Evolutionary conservation across 2,888 invertebrate genomes (phyloP).

Genomic region (Penaeus monodon): DNA sequence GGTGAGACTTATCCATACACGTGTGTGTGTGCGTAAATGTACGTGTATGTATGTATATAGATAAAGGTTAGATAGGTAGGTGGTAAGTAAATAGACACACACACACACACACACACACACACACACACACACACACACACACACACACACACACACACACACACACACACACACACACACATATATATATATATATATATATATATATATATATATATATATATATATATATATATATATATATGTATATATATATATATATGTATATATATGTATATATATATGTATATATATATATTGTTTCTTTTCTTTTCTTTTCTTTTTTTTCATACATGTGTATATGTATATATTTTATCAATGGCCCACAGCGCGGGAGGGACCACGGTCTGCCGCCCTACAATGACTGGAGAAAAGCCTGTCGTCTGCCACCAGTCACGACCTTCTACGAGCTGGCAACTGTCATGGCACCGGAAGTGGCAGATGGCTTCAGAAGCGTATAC

Average conservation of each 20-base stretch:
- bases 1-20: conserved; percentile 1
- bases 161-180: conserved; percentile 1
- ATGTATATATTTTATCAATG: neutral
- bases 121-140: conserved; percentile 22
- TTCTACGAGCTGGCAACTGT: conserved; percentile 36
- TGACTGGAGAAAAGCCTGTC: conserved; percentile 77
- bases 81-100: too few species aligned
- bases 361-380: conserved; percentile 74
- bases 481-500: conserved; percentile 27
- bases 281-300: too few species aligned
- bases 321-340: too few species aligned
- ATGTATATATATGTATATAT: too few species aligned
- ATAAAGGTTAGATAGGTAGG: neutral
- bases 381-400: conserved; percentile 91
- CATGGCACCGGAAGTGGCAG: conserved; percentile 20
- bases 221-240: too few species aligned
- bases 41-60: neutral
- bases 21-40: too few species aligned
- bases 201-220: conserved; percentile 4
- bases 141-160: neutral
- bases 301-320: too few species aligned
- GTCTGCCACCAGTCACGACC: conserved; percentile 8
- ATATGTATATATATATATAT: too few species aligned
- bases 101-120: neutral
- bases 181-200: neutral